A percentile compares a stretch with the other conserved stretches of the same genome.
phyloP scores from a whole-genome alignment of 2,113 vertebrate species.

The Muntiacus reevesi region DNA sequence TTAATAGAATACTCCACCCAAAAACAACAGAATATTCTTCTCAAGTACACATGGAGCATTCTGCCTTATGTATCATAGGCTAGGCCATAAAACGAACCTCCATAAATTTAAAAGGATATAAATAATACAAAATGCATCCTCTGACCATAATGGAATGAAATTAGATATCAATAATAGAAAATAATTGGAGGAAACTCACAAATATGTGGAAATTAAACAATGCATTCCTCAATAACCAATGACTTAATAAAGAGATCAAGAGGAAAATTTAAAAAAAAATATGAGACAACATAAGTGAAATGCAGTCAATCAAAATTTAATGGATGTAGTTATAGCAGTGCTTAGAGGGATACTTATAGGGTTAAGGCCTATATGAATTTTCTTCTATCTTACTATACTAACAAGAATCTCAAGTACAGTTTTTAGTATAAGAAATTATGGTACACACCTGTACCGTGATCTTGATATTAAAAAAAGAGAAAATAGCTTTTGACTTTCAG shows the following conservation, averaged over 20 bases:
- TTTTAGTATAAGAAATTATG: background rate
- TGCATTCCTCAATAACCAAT: background rate
- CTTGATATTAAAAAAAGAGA: background rate
- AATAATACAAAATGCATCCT: background rate
- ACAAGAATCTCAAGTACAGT: background rate
- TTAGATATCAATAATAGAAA: background rate
- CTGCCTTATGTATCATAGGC: background rate
- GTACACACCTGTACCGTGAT: background rate
- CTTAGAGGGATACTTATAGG: background rate
- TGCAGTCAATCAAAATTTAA: background rate
- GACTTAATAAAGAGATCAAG: background rate
- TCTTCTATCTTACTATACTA: background rate
- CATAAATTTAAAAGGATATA: background rate
- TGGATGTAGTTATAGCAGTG: background rate
- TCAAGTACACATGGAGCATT: background rate
- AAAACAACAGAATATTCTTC: background rate
- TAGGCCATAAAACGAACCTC: background rate
- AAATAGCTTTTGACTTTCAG: background rate
- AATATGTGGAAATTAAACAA: background rate
- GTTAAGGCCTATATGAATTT: background rate
- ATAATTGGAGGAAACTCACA: background rate
- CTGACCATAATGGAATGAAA: background rate
- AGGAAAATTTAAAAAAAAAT: background rate
- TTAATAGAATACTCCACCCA: background rate
- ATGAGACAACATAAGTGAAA: background rate